Evolutionary conservation across 2,113 vertebrate species (phyloP).

Genomic region (Chitala chitala): DNA sequence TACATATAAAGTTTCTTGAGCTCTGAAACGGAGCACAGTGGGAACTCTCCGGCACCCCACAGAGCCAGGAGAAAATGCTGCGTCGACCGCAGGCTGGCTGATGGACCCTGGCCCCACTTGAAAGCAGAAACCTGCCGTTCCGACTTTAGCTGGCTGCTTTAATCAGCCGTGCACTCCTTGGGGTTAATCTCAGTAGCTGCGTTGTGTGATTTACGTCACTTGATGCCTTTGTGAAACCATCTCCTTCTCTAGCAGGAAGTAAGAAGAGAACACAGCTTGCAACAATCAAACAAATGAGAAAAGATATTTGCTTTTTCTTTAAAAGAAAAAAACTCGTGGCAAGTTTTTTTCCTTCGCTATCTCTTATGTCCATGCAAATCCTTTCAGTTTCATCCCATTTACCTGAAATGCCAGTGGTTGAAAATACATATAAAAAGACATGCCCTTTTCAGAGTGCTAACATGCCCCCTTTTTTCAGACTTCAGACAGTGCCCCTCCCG

Average conservation of each 20-base stretch:
- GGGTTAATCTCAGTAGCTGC: background rate
- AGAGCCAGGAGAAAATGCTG: background rate
- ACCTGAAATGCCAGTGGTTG: background rate
- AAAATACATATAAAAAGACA: background rate
- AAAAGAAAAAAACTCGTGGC: background rate
- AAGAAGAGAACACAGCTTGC: background rate
- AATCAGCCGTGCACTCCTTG: background rate
- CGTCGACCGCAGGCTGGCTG: background rate
- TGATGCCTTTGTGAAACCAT: background rate
- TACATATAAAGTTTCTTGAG: background rate
- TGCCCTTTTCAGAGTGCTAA: constrained; percentile 4
- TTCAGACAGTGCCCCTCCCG: constrained; percentile 6
- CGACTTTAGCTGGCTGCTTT: background rate
- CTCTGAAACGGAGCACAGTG: background rate
- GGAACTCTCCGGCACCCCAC: background rate
- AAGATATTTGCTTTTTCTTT: no score
- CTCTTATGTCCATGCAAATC: constrained; percentile 4
- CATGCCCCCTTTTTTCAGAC: background rate
- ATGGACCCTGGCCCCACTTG: constrained; percentile 7
- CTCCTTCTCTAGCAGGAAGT: background rate
- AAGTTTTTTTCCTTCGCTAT: constrained; percentile 14
- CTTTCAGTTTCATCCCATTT: background rate
- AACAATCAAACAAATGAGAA: background rate
- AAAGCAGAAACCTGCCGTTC: background rate
- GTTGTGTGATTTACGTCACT: background rate